phyloP scores from a whole-genome alignment of 1,140 invertebrate species.

The Drosophila nasuta region DNA sequence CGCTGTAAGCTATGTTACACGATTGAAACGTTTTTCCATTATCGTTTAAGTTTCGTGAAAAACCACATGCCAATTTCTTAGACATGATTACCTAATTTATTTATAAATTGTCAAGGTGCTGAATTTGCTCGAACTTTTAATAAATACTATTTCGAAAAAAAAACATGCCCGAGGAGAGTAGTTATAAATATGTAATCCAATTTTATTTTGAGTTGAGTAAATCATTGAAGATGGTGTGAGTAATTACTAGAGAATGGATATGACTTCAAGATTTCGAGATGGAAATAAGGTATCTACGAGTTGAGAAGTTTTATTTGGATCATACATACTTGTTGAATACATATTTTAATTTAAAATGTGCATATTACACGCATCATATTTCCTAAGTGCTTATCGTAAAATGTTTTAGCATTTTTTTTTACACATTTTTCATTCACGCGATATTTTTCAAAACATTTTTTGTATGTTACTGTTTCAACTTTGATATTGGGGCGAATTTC shows the following conservation, averaged over 20 bases:
- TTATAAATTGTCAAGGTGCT: not conserved
- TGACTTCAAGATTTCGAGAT: no score
- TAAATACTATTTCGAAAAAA: not conserved
- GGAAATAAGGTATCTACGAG: no score
- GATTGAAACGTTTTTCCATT: slow-evolving; percentile 57
- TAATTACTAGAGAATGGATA: no score
- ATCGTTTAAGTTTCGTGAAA: slow-evolving; percentile 60
- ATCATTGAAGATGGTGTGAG: no score
- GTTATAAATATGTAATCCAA: no score
- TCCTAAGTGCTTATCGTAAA: slow-evolving; percentile 36
- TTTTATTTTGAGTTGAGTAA: no score
- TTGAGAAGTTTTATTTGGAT: not conserved
- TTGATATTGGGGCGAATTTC: slow-evolving; percentile 64
- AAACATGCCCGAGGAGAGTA: not conserved
- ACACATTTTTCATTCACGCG: slow-evolving; percentile 83
- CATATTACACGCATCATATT: slow-evolving; percentile 18
- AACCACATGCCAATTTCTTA: slow-evolving; percentile 4
- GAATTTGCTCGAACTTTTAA: not conserved
- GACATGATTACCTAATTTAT: not conserved
- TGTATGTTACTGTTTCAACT: slow-evolving; percentile 63
- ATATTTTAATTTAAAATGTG: slow-evolving; percentile 18
- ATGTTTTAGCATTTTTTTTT: slow-evolving; percentile 77
- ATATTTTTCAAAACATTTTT: slow-evolving; percentile 80
- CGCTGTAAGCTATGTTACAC: slow-evolving; percentile 4
- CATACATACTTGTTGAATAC: slow-evolving; percentile 12